Evolutionary conservation across 2,797 vertebrate genomes (phyloP).

Genomic region (Luscinia luscinia): DNA sequence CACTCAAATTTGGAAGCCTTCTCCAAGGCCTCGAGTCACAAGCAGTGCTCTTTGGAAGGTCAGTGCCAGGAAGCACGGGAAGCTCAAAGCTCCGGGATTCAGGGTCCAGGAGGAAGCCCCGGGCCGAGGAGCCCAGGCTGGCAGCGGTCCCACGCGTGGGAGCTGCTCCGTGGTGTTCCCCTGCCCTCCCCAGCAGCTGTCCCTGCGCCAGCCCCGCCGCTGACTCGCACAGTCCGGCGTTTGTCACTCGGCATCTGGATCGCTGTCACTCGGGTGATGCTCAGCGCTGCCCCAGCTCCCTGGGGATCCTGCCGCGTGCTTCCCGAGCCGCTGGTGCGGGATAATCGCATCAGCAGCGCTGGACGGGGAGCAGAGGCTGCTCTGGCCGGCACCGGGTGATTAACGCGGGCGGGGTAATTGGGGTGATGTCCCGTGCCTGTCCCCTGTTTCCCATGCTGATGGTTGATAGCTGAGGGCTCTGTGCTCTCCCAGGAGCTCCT

Average conservation of each 20-base stretch:
- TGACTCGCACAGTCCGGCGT: neutral
- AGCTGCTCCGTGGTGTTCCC: neutral
- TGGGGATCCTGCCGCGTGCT: neutral
- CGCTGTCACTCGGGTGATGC: constrained; percentile 15
- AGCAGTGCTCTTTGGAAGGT: too few relatives aligned
- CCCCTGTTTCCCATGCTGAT: neutral
- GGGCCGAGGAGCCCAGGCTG: neutral
- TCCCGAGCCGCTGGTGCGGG: accelerated
- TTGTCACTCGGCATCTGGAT: constrained; percentile 44
- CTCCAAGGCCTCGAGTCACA: too few relatives aligned
- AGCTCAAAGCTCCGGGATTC: too few relatives aligned
- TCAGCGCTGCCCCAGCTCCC: neutral
- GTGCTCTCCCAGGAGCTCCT: neutral
- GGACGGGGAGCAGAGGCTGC: neutral
- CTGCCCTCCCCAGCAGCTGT: neutral
- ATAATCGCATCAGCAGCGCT: neutral
- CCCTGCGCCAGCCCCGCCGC: neutral
- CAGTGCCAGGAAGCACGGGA: too few relatives aligned
- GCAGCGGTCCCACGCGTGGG: neutral
- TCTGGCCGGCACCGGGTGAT: neutral
- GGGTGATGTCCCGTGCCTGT: neutral
- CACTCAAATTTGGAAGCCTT: too few relatives aligned
- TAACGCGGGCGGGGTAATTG: neutral
- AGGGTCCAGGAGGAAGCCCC: neutral
- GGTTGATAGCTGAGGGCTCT: neutral